Evolutionary conservation across 2,888 invertebrate species (phyloP).

Genomic region (Alviniconcha strummeri): DNA sequence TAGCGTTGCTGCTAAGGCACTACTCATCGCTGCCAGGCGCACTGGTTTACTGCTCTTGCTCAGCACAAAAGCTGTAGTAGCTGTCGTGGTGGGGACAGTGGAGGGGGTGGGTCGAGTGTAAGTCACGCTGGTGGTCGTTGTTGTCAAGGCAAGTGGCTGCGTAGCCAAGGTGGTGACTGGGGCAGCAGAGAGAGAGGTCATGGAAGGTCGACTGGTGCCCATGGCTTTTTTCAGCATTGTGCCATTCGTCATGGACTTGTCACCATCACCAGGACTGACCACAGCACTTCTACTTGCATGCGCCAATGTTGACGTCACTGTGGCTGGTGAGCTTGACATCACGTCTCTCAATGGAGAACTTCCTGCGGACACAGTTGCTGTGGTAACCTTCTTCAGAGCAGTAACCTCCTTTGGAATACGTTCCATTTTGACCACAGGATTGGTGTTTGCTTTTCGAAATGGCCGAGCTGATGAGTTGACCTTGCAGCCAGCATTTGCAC

Average conservation of each 20-base stretch:
- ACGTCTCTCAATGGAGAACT: constrained; percentile 33
- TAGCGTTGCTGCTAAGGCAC: constrained; percentile 32
- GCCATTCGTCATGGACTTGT: constrained; percentile 42
- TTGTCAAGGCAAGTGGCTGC: constrained; percentile 37
- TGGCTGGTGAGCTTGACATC: constrained; percentile 15
- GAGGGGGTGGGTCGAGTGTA: constrained; percentile 37
- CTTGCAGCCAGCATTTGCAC: neutral
- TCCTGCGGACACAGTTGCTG: constrained; percentile 35
- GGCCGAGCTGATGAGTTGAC: constrained; percentile 28
- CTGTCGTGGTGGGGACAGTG: constrained; percentile 47
- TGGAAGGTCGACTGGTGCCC: constrained; percentile 29
- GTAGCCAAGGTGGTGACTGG: constrained; percentile 28
- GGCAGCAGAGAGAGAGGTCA: constrained; percentile 24
- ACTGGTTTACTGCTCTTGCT: constrained; percentile 42
- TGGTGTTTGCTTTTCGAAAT: constrained; percentile 55
- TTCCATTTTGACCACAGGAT: constrained; percentile 71
- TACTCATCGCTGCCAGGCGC: neutral
- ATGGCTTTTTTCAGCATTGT: constrained; percentile 37
- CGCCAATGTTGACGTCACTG: neutral
- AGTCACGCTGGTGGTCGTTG: constrained; percentile 34
- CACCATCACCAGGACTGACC: neutral
- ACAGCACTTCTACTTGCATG: neutral
- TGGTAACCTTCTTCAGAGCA: constrained; percentile 18
- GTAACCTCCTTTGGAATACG: constrained; percentile 60
- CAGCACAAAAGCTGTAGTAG: constrained; percentile 45